A percentile compares a stretch with the other conserved stretches of the same genome.
phyloP scores from a whole-genome alignment of 1,140 invertebrate genomes.

The Myzus persicae region DNA sequence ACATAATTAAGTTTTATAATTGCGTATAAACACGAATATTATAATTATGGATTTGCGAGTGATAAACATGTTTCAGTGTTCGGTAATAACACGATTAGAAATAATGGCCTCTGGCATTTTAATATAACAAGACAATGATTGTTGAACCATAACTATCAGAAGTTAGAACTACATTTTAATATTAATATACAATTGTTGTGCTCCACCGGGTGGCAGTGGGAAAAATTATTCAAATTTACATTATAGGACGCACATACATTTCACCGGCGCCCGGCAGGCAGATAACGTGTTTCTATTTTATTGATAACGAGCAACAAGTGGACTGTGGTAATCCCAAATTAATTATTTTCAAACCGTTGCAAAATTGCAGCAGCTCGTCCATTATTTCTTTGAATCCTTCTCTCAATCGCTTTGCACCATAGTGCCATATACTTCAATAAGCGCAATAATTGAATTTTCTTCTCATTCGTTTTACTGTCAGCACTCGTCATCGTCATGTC shows the following conservation, averaged over 20 bases:
- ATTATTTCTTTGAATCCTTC: not conserved
- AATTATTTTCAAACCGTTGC: slow-evolving; percentile 7
- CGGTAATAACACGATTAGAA: not conserved
- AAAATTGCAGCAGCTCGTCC: not conserved
- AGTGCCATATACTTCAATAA: not conserved
- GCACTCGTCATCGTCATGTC: slow-evolving; percentile 9
- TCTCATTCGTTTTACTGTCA: not conserved
- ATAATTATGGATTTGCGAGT: not conserved
- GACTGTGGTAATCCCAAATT: not conserved
- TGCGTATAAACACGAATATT: not conserved
- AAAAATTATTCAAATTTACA: not conserved
- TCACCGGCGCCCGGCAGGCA: no score
- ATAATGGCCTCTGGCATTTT: not conserved
- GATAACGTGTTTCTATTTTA: not conserved
- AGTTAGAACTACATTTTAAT: not conserved
- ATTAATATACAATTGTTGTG: not conserved
- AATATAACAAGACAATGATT: not conserved
- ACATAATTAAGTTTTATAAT: not conserved
- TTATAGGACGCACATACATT: not conserved
- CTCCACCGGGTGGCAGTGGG: not conserved
- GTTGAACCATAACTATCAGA: not conserved
- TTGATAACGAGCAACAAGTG: slow-evolving; percentile 39
- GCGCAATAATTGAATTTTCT: not conserved
- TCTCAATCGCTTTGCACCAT: not conserved
- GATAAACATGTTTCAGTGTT: not conserved